Evolutionary conservation across 2,797 vertebrate species (phyloP).

Genomic region (Echeneis naucrates): DNA sequence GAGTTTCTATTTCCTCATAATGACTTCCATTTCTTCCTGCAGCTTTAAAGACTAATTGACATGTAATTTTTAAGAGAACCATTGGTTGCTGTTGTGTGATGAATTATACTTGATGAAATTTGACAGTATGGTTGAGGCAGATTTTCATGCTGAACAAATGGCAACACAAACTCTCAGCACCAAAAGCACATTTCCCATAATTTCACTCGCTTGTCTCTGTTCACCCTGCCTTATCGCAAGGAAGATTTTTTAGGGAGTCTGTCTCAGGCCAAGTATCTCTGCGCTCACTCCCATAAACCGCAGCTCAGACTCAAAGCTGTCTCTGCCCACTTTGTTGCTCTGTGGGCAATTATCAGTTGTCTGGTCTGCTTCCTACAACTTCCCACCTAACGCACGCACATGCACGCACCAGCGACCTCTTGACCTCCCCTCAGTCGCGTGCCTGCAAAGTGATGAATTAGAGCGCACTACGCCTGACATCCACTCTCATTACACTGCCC

Average conservation of each 20-base stretch:
- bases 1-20: neutral
- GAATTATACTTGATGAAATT: neutral
- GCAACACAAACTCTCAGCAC: neutral
- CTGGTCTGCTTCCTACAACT: slow-evolving; percentile 47
- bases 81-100: neutral
- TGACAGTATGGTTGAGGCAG: neutral
- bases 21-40: neutral
- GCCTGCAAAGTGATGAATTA: slow-evolving; percentile 63
- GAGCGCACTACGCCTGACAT: slow-evolving; percentile 44
- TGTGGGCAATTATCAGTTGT: slow-evolving; percentile 47
- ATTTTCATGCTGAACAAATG: neutral
- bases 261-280: slow-evolving; percentile 25
- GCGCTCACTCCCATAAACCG: slow-evolving; percentile 9
- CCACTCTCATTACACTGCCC: slow-evolving; percentile 16
- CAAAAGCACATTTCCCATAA: neutral
- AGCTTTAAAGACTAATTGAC: neutral
- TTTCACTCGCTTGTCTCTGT: neutral
- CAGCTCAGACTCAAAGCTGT: slow-evolving; percentile 20
- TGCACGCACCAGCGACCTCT: neutral
- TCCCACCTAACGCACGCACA: slow-evolving; percentile 13
- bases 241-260: slow-evolving; percentile 1
- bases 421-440: slow-evolving; percentile 53
- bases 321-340: slow-evolving; percentile 33
- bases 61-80: neutral
- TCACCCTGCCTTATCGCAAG: neutral